phyloP scores from a whole-genome alignment of 2,113 vertebrate genomes.

The Cebus imitator region DNA sequence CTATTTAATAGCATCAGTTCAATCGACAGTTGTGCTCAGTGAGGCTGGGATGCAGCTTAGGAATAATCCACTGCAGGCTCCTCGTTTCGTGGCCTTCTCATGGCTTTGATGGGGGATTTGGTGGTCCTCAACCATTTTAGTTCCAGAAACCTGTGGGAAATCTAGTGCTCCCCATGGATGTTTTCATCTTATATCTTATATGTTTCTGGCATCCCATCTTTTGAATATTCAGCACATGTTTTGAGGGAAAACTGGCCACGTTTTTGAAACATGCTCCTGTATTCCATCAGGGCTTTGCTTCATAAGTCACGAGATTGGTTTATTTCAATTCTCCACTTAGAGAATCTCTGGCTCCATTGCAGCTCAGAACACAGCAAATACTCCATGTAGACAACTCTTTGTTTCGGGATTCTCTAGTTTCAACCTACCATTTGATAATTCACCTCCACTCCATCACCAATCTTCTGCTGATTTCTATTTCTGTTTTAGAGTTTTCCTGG shows the following conservation, averaged over 20 bases:
- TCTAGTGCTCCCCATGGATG: background rate
- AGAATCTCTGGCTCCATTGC: background rate
- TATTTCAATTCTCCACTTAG: background rate
- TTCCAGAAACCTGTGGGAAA: background rate
- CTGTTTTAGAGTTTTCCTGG: background rate
- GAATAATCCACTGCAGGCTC: background rate
- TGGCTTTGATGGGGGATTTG: background rate
- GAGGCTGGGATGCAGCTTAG: background rate
- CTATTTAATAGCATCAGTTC: background rate
- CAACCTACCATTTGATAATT: background rate
- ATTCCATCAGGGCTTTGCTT: background rate
- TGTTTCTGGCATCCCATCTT: background rate
- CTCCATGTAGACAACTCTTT: background rate
- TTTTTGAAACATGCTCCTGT: background rate
- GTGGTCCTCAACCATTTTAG: background rate
- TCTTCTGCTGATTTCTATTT: background rate
- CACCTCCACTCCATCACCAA: background rate
- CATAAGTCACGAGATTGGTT: background rate
- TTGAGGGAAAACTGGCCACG: background rate
- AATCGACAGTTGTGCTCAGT: accelerated
- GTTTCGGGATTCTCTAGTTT: background rate
- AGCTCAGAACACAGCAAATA: background rate
- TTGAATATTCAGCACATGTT: background rate
- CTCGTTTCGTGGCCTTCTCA: background rate
- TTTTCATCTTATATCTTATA: background rate